These are phyloP conservation scores for Hypothenemus hampei DNA, from an alignment of 1,140 invertebrate species.

Conservation along the genomic window DNA sequence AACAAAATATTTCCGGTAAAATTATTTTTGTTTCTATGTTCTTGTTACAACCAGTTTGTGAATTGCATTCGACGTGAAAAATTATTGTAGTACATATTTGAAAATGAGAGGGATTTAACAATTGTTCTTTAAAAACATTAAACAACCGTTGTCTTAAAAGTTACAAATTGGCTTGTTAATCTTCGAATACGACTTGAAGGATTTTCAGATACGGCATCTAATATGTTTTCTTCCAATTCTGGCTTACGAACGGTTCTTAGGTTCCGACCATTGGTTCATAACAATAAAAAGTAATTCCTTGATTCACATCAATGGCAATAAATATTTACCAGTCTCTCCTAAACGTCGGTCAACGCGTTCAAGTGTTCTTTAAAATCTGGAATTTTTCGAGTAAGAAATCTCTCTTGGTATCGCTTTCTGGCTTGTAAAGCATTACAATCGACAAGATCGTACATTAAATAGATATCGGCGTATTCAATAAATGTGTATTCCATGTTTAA, in stretches of 20 bases:
- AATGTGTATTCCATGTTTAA: too few species aligned
- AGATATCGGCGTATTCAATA: neutral
- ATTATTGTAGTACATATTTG: neutral
- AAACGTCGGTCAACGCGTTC: neutral
- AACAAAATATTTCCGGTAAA: neutral
- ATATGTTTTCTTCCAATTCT: neutral
- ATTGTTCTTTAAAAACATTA: neutral
- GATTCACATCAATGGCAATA: neutral
- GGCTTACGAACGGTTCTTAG: neutral
- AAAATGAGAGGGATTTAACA: neutral
- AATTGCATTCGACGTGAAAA: neutral
- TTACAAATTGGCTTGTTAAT: neutral
- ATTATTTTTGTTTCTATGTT: neutral
- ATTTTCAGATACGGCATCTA: neutral
- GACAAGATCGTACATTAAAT: neutral
- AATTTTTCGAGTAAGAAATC: neutral
- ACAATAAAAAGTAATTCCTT: neutral
- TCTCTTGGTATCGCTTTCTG: neutral
- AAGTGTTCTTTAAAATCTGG: neutral
- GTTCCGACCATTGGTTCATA: neutral
- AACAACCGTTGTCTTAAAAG: neutral
- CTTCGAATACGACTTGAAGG: neutral
- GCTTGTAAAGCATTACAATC: neutral
- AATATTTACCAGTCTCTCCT: neutral
- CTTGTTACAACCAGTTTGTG: neutral